Percentiles rank a stretch among this genome's conserved stretches.
Evolutionary conservation across 2,113 vertebrate species (phyloP).

Genomic region (Nerophis lumbriciformis): DNA sequence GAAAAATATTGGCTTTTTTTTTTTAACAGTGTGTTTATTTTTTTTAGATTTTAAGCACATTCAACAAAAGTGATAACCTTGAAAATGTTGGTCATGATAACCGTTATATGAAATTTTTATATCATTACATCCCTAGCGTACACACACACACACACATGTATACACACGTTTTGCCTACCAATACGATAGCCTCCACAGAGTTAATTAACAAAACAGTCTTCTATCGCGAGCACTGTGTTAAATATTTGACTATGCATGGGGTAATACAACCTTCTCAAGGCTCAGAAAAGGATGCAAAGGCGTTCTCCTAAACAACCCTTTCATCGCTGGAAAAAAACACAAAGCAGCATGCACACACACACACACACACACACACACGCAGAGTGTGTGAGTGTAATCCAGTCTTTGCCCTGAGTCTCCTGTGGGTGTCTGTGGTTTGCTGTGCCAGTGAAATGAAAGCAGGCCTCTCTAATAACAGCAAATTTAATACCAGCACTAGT

Average conservation of each 20-base stretch:
- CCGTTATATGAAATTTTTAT: too few relatives aligned
- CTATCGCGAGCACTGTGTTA: background rate
- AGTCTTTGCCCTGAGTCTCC: slow-evolving; percentile 54
- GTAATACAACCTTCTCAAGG: background rate
- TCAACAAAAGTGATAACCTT: too few relatives aligned
- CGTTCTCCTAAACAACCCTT: background rate
- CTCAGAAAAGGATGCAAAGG: too few relatives aligned
- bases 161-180: too few relatives aligned
- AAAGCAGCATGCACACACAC: slow-evolving; percentile 16
- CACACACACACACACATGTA: too few relatives aligned
- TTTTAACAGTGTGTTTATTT: too few relatives aligned
- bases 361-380: slow-evolving; percentile 8
- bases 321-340: background rate
- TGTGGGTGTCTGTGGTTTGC: slow-evolving; percentile 69
- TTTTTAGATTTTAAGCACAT: too few relatives aligned
- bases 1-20: too few relatives aligned
- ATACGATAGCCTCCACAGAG: too few relatives aligned
- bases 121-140: too few relatives aligned
- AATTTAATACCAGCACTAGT: slow-evolving; percentile 69
- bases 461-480: slow-evolving; percentile 69
- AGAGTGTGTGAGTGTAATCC: slow-evolving; percentile 48
- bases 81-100: too few relatives aligned
- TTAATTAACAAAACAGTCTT: too few relatives aligned
- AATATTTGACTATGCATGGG: background rate
- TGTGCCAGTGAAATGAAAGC: slow-evolving; percentile 70